phyloP scores from a whole-genome alignment of 2,888 invertebrate species.

The Tetranychus piercei region DNA sequence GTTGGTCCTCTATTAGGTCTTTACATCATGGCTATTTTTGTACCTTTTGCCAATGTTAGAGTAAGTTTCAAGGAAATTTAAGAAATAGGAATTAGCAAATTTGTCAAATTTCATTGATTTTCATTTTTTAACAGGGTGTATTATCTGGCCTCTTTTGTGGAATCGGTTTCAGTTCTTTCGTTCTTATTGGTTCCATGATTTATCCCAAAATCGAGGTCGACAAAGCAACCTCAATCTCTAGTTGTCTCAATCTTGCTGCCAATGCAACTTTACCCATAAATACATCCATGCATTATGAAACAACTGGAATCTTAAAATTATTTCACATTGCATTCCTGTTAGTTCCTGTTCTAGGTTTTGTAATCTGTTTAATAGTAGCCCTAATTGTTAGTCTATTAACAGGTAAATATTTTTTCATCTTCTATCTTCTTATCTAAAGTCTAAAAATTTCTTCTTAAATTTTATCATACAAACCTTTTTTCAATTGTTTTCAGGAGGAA shows the following conservation, averaged over 20 bases:
- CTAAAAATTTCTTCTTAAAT: neutral
- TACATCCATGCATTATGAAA: slow-evolving; percentile 3
- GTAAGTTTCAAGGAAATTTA: slow-evolving; percentile 13
- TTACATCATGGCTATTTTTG: slow-evolving; percentile 21
- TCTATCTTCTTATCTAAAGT: neutral
- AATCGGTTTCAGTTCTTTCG: slow-evolving; percentile 20
- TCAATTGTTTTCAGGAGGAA: neutral
- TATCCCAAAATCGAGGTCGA: slow-evolving; percentile 10
- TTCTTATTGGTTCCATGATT: slow-evolving; percentile 20
- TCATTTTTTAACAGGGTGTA: slow-evolving; percentile 17
- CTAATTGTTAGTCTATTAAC: slow-evolving; percentile 9
- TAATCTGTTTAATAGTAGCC: slow-evolving; percentile 19
- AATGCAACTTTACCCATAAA: neutral
- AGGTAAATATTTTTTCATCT: neutral
- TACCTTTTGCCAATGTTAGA: slow-evolving; percentile 22
- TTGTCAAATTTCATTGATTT: slow-evolving; percentile 9
- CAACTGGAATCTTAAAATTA: slow-evolving; percentile 15
- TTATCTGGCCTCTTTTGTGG: slow-evolving; percentile 21
- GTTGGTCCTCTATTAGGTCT: slow-evolving; percentile 24
- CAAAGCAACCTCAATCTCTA: slow-evolving; percentile 5
- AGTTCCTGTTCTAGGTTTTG: slow-evolving; percentile 23
- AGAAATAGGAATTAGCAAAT: neutral
- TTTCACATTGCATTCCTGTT: slow-evolving; percentile 23
- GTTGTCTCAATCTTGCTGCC: slow-evolving; percentile 8
- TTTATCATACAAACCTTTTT: neutral